phyloP scores from a whole-genome alignment of 2,888 invertebrate genomes.

The Xanthorhoe designata region DNA sequence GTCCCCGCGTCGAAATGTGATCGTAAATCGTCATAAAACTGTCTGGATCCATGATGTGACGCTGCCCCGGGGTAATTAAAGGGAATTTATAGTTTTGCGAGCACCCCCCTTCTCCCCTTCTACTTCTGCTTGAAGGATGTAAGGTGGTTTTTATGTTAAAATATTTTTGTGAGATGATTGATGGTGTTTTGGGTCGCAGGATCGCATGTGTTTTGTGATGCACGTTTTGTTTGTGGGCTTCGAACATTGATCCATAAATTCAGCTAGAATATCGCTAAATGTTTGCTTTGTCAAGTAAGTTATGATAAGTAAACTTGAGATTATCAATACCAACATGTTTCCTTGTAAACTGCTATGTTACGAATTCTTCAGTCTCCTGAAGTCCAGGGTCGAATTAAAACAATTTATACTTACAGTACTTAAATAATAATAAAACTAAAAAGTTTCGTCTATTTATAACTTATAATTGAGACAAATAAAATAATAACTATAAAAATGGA shows the following conservation, averaged over 20 bases:
- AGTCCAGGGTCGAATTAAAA: no score
- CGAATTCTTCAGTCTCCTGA: no score
- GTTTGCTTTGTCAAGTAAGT: background rate
- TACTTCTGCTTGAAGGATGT: conserved; percentile 45
- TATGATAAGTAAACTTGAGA: background rate
- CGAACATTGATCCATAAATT: background rate
- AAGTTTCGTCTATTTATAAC: no score
- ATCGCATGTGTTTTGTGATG: conserved; percentile 32
- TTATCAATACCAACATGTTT: background rate
- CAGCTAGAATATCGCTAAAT: background rate
- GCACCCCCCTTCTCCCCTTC: conserved; percentile 48
- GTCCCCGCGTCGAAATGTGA: conserved; percentile 85
- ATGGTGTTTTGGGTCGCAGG: conserved; percentile 42
- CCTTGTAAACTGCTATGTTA: no score
- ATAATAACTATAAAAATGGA: no score
- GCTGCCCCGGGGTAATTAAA: conserved; percentile 87
- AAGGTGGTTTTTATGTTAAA: conserved; percentile 47
- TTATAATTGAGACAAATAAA: no score
- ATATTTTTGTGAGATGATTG: conserved; percentile 47
- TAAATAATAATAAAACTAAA: no score
- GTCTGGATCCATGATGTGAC: conserved; percentile 91
- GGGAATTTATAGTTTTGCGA: conserved; percentile 85
- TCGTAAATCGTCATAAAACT: conserved; percentile 89
- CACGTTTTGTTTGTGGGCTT: conserved; percentile 17
- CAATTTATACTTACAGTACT: no score